Conservation (phyloP, 2,888 invertebrate genomes). For the Campoplex nolae region DNA sequence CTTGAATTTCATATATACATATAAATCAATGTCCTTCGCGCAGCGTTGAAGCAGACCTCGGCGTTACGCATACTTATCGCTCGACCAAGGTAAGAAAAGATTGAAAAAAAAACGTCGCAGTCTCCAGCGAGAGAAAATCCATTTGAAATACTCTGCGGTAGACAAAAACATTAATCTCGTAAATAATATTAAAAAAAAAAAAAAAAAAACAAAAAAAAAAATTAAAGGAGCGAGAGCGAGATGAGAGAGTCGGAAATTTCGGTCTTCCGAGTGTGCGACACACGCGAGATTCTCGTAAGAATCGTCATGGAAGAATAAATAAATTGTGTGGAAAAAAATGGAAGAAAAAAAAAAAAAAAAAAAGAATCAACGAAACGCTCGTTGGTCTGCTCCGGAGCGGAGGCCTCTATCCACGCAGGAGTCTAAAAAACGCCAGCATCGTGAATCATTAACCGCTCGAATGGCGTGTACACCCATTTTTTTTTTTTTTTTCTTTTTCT, state of each 20-base stretch:
- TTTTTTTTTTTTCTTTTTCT: no score
- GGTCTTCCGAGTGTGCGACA: background rate
- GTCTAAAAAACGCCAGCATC: constrained; percentile 7
- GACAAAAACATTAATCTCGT: background rate
- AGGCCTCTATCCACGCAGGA: background rate
- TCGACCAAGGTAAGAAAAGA: constrained; percentile 52
- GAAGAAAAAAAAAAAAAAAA: background rate
- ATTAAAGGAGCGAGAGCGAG: background rate
- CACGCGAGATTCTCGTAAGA: background rate
- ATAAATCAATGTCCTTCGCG: constrained; percentile 48
- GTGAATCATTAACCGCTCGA: constrained; percentile 49
- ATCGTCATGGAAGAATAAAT: background rate
- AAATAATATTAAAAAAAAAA: background rate
- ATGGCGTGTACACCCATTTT: constrained; percentile 8
- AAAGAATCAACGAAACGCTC: background rate
- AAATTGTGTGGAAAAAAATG: background rate
- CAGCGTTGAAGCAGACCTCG: constrained; percentile 50
- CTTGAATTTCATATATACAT: background rate
- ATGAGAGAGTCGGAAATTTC: background rate
- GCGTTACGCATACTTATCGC: constrained; percentile 55
- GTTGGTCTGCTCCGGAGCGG: background rate
- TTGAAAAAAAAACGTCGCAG: constrained; percentile 33
- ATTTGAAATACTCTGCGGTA: constrained; percentile 2
- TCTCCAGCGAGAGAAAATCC: background rate
- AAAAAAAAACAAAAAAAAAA: no score